Conservation (phyloP, 2,888 invertebrate genomes). For the Ecliptopera silaceata region DNA sequence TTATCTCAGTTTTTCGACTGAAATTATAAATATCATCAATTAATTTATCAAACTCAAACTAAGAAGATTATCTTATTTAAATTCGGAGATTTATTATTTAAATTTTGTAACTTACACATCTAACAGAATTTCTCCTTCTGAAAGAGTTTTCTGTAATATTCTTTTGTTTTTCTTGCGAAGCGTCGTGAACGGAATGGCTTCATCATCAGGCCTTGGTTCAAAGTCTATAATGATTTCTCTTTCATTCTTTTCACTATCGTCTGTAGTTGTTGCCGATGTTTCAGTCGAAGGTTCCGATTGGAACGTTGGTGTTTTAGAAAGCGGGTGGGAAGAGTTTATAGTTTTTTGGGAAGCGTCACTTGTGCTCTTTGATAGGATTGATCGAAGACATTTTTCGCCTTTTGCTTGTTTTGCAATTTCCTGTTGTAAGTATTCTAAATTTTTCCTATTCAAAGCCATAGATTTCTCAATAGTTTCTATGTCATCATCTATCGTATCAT, state of each 20-base stretch:
- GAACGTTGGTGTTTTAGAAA: constrained; percentile 78
- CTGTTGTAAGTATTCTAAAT: constrained; percentile 78
- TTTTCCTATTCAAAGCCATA: constrained; percentile 77
- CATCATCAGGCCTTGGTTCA: constrained; percentile 88
- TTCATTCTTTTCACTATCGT: constrained; percentile 85
- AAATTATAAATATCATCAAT: constrained; percentile 7
- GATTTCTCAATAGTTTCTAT: constrained; percentile 80
- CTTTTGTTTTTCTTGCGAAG: constrained; percentile 76
- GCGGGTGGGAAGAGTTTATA: constrained; percentile 65
- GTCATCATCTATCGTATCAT: constrained; percentile 78
- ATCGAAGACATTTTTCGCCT: constrained; percentile 65
- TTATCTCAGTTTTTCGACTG: constrained; percentile 76
- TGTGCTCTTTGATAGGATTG: constrained; percentile 74
- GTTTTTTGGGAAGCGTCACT: constrained; percentile 76
- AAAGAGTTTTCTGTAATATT: constrained; percentile 88
- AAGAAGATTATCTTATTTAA: too few relatives aligned
- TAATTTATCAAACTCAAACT: background rate
- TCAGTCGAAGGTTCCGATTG: constrained; percentile 81
- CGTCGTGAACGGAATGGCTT: constrained; percentile 85
- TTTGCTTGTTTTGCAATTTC: constrained; percentile 78
- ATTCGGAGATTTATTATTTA: too few relatives aligned
- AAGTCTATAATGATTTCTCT: constrained; percentile 94
- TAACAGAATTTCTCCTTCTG: constrained; percentile 90
- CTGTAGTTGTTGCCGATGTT: constrained; percentile 78
- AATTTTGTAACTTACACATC: constrained; percentile 82